Base-by-base conservation (phyloP, 2,888 invertebrate genomes). In the Mechanitis messenoides region DNA sequence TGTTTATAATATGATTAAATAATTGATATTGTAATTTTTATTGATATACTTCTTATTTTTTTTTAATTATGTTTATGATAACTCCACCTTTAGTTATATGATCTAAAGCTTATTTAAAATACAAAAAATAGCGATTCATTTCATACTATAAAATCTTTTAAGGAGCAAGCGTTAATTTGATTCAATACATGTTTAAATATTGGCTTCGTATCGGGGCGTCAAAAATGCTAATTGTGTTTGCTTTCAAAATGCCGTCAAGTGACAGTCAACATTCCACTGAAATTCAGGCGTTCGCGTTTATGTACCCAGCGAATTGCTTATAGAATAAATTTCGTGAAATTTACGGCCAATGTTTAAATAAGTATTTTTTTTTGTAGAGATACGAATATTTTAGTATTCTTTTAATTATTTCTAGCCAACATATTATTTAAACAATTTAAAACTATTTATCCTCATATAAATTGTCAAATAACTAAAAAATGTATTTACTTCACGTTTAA, bases 171-270 rank as follows among this genome's bases (percentile, higher is more conserved):
- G 50, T 50, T 50, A 50, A 50, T 50, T 50, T 50, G 50, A 50
- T 50, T 50, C 50, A 50, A 50, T 50, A 50, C 31, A 50, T 31
- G 50, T 50, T 68, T 73, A 72, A 76, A 76, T 78, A 77, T 77
- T 77, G 73, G 71, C 67, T 74, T 71, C 71, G 71, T 69, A 71
- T 72, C 71, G 68, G 68, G 77, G 74, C 77, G 75, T 74, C 67
- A 74, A 67, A 67, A 62, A 77, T 74, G 76, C 69, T 78, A 78
- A 79, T 79, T 76, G 71, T 78, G 74, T 79, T 78, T 76, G 73
- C 77, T 63, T 60, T 63, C 67, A 59, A 64, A 72, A 73, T 71
- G 77, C 74, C 73, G 74, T 74, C 72, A 70, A 72, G 69, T 75
- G 70, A 73, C 63, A 66, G 75, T 79, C 76, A 78, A 77, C 74